Base-by-base conservation (phyloP, 2,797 vertebrate genomes). In the Prionace glauca region DNA sequence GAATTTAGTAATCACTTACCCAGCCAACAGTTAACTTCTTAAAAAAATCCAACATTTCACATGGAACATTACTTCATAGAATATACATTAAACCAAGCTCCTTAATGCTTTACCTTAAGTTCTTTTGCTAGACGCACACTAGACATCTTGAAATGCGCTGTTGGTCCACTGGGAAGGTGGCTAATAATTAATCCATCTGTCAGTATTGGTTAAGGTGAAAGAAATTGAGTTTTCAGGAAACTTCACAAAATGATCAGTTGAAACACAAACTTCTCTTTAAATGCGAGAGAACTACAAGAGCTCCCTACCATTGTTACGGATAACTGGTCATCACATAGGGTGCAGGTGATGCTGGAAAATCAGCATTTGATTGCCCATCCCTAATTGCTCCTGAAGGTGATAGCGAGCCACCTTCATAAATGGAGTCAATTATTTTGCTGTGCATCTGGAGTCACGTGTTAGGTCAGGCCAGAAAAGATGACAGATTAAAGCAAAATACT, bases 61-160 rank as follows among this genome's bases (percentile, higher is more conserved):
- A 24, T 11, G 41, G 5, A 18, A 45, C 18, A 84, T 84, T 84
- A 41, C 10, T 20, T 84, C 36, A 84, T 36, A 84, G 12, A 90
- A 65, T 0, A 95, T 24, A 18, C 62, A 18, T 87, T 36, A 18
- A 95, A 69, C 88, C 56, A 86, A 50, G 5, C 36, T n/a, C 60
- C n/a, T 67, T 67, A 88, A 96, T 95, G 95, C 95, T 97, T 97
- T 96, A 98, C 99, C 98, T 98, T 99, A 96, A 99, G 98, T 97
- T 99, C 99, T 96, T 99, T 99, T n/a, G 98, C 98, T 79, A 99
- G 97, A 95, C 98, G 98, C 96, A 99, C 98, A 56, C 97, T 99
- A 97, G 99, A 99, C 98, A 99, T 97, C 97, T 98, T 99, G 97
- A 99, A 99, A 97, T 99, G 99, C 96, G 99, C 99, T 0, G 99